Percentiles rank a stretch among this genome's conserved stretches.
These are phyloP conservation scores for Lytechinus pictus DNA, from an alignment of 35 echinoderm and acorn worm species.

Conservation along the genomic window DNA sequence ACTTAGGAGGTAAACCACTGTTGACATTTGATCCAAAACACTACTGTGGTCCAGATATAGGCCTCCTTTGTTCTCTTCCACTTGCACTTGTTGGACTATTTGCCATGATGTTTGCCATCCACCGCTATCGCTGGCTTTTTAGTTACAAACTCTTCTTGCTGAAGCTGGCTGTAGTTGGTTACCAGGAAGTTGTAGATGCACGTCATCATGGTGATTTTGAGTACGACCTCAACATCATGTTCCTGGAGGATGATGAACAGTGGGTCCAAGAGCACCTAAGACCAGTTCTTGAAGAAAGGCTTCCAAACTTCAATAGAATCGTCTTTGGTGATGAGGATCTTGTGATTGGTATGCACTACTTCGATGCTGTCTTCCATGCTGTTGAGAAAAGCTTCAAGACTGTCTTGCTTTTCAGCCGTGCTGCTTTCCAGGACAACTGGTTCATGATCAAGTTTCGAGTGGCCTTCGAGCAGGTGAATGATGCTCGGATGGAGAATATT, in stretches of 20 bases:
- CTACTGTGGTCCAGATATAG: not conserved
- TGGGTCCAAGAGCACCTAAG: slow-evolving; percentile 21
- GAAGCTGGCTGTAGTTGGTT: not conserved
- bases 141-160: not conserved
- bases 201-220: not conserved
- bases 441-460: slow-evolving; percentile 10
- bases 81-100: not conserved
- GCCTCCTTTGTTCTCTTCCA: not conserved
- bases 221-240: slow-evolving; percentile 33
- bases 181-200: not conserved
- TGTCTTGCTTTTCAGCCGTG: not conserved
- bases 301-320: not conserved
- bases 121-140: not conserved
- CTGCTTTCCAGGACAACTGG: not conserved
- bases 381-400: slow-evolving; percentile 37
- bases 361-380: not conserved
- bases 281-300: slow-evolving; percentile 18
- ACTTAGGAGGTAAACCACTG: not conserved
- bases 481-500: not conserved
- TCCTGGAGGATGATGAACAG: not conserved
- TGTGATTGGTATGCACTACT: not conserved
- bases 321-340: not conserved
- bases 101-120: not conserved
- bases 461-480: slow-evolving; percentile 18
- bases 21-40: not conserved